phyloP scores from a whole-genome alignment of 2,888 invertebrate species.

The Labia minor region DNA sequence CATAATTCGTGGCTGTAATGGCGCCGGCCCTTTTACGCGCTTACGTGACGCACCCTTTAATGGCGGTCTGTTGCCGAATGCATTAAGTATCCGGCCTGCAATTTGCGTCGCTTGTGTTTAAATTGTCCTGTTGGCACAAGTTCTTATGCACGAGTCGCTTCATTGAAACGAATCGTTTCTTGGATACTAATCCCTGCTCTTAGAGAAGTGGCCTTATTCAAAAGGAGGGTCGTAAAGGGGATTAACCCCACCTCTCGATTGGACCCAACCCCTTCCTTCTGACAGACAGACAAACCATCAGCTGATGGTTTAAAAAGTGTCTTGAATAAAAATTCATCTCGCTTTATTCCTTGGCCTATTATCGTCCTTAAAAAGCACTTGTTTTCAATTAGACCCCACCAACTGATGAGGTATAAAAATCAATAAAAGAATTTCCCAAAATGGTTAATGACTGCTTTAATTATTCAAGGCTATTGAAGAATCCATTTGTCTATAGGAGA shows the following conservation, averaged over 20 bases:
- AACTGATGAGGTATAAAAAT: too few relatives aligned
- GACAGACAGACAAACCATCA: too few relatives aligned
- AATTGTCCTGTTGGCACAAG: slow-evolving; percentile 8
- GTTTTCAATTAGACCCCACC: too few relatives aligned
- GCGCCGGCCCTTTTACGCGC: background rate
- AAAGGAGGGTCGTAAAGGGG: background rate
- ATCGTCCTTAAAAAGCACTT: too few relatives aligned
- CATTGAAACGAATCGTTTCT: slow-evolving; percentile 13
- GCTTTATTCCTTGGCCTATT: too few relatives aligned
- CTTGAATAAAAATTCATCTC: too few relatives aligned
- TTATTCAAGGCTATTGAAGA: too few relatives aligned
- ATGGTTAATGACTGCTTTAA: too few relatives aligned
- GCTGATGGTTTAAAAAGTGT: too few relatives aligned
- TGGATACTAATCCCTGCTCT: slow-evolving; percentile 3
- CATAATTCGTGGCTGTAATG: background rate
- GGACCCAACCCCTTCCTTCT: background rate
- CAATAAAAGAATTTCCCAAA: too few relatives aligned
- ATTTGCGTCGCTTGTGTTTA: slow-evolving; percentile 7
- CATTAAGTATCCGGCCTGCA: slow-evolving; percentile 4
- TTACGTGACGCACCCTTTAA: slow-evolving; percentile 8
- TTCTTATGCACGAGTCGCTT: slow-evolving; percentile 7
- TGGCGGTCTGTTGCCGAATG: slow-evolving; percentile 13
- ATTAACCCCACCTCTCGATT: too few relatives aligned
- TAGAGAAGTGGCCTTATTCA: slow-evolving; percentile 1
- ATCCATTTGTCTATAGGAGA: too few relatives aligned